Evolutionary conservation across 2,113 vertebrate genomes (phyloP), one percentile per base, ranked within the genome.

Genomic region (Bombycilla garrulus): DNA sequence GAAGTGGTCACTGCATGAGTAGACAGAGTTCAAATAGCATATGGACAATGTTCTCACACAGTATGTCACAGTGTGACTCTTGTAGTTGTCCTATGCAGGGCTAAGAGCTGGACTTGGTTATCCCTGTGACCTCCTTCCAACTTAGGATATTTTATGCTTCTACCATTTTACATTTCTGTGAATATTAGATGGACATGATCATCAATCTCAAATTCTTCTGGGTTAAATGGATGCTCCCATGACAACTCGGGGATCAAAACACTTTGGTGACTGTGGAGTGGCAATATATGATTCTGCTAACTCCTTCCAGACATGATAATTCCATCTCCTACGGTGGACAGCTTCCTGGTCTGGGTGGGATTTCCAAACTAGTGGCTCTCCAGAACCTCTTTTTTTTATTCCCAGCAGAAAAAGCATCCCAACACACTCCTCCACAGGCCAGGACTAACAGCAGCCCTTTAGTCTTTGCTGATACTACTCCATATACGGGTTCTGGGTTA

Each of bases 361-460:
- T 65, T 88, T 86, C 16, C 35, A 85, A 50, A 5, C 8, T 40
- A 57, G 35, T 25, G 28, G 6, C 4, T 72, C 5, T 38, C 40
- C 6, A 3, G 64, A n/a, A 38, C 7, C 6, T 31, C 40, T 42
- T 19, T 51, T 50, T 50, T 31, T 44, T 17, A 5, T 17, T 69
- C 16, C 12, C n/a, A 40, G 29, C 4, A 65, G 40, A 58, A 58
- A 36, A 48, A 24, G 8, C 2, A 2, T 2, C 12, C 42, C 28
- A 20, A 4, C 0, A 0, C 2, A 38, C 38, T 2, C 19, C 17
- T 24, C 20, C 21, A 40, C 12, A 77, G 22, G 12, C 44, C 38
- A 38, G 9, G 10, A 66, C 11, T 35, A 44, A 35, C 8, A 58
- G 5, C 14, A 56, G 5, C 14, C 12, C 70, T 67, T 61, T 8